phyloP scores from a whole-genome alignment of 2,113 vertebrate species.

The Syrmaticus mikado region DNA sequence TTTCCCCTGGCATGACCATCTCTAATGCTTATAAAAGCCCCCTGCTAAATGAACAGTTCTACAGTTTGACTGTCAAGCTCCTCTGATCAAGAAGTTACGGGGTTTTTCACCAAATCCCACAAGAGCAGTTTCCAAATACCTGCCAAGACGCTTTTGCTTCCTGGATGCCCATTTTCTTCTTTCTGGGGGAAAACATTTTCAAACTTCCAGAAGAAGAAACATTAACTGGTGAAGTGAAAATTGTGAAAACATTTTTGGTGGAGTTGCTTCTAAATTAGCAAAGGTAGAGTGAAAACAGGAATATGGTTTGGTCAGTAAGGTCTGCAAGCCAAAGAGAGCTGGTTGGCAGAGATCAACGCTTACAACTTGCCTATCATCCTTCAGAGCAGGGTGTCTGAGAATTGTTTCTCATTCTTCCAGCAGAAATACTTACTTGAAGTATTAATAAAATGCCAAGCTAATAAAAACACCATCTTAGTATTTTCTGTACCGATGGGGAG shows the following conservation, averaged over 20 bases:
- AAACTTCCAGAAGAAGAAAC: neutral
- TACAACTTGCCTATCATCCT: neutral
- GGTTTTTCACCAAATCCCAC: neutral
- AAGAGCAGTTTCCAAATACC: neutral
- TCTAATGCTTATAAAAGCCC: neutral
- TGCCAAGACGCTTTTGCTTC: neutral
- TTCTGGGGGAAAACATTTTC: neutral
- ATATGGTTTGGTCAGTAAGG: neutral
- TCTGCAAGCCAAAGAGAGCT: neutral
- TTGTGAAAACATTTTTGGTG: fast-evolving
- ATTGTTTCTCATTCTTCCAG: neutral
- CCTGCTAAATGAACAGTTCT: neutral
- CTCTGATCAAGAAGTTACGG: neutral
- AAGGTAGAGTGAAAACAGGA: neutral
- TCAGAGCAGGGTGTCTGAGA: neutral
- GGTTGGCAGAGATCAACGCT: neutral
- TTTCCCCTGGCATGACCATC: neutral
- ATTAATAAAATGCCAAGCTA: neutral
- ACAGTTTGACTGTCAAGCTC: neutral
- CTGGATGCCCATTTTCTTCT: neutral
- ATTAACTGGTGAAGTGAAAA: neutral
- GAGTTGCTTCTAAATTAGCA: neutral
- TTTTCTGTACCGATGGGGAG: neutral
- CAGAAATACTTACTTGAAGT: neutral
- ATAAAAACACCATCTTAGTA: neutral